Base-by-base conservation (phyloP, 1,140 invertebrate species). In the Tetranychus urticae region DNA sequence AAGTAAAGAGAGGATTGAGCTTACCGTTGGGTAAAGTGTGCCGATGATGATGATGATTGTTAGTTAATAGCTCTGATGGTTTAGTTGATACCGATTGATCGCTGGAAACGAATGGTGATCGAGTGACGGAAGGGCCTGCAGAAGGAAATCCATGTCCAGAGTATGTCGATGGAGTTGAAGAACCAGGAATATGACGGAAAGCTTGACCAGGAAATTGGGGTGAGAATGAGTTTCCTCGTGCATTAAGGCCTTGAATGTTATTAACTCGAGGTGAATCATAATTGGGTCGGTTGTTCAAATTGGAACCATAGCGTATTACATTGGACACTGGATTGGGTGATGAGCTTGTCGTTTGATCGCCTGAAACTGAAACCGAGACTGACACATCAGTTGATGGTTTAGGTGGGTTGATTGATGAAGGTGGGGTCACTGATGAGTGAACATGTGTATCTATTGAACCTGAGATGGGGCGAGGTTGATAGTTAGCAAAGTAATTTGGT, bases 251-350 rank as follows among this genome's bases (percentile, higher is more conserved):
- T n/a, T 33, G n/a, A 14, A 52, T 6, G 6, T 52, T n/a, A 1
- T 33, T 33, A 23, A 52, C 48, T 52, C 48, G 48, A 23, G 48
- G 14, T 8, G 48, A n/a, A 52, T 52, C 48, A 33, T 23, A 52
- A n/a, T n/a, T 23, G 6, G 48, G 48, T 33, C 48, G 48, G 10
- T 42, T 42, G 39, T 6, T 42, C 6, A 52, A 6, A 52, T 33
- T 52, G 14, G 57, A 58, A 13, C 61, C 61, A 60, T 62, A 62
- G 8, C 61, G 56, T 39, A 59, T 59, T 31, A 62, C 56, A 45
- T 62, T 62, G 6, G 61, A 62, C 3, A 62, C 35, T 14, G 39
- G 61, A 14, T 12, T 39, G 7, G 14, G 8, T n/a, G 47, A 6
- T 12, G 56, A 14, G 7, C 14, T 46, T 57, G n/a, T 14, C 5